Conservation (phyloP, 2,113 vertebrate species). For the Andinoacara biseriatus region DNA sequence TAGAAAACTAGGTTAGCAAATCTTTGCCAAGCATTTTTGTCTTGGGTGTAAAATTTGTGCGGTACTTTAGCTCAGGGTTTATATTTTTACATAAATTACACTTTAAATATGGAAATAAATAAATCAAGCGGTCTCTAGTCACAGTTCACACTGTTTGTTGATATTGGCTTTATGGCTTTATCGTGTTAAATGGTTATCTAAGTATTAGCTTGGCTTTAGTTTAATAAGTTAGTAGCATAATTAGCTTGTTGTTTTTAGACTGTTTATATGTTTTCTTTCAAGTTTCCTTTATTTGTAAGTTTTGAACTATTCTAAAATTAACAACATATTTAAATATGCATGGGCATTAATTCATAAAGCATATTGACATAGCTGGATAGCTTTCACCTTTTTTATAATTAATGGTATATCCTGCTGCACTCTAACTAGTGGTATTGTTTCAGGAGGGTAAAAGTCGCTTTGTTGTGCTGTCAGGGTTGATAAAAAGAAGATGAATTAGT, state of each 20-base stretch:
- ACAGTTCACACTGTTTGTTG: background rate
- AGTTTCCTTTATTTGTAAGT: background rate
- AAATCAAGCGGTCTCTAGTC: too few species aligned
- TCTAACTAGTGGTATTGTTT: background rate
- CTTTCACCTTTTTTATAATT: background rate
- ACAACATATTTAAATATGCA: background rate
- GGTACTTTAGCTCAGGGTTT: background rate
- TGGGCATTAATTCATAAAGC: background rate
- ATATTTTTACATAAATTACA: background rate
- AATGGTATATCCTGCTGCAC: background rate
- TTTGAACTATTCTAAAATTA: background rate
- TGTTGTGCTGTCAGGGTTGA: conserved; percentile 25
- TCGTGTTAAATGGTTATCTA: background rate
- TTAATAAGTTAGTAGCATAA: background rate
- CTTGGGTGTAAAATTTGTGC: background rate
- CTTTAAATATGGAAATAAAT: background rate
- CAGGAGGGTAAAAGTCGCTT: background rate
- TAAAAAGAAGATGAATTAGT: conserved; percentile 67
- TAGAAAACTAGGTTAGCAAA: too few species aligned
- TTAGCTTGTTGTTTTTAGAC: background rate
- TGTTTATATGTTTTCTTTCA: background rate
- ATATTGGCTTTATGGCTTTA: background rate
- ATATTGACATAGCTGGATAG: background rate
- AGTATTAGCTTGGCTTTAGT: background rate
- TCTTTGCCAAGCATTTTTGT: too few species aligned